Evolutionary conservation across 2,113 vertebrate species (phyloP).

Genomic region (Odobenus rosmarus): DNA sequence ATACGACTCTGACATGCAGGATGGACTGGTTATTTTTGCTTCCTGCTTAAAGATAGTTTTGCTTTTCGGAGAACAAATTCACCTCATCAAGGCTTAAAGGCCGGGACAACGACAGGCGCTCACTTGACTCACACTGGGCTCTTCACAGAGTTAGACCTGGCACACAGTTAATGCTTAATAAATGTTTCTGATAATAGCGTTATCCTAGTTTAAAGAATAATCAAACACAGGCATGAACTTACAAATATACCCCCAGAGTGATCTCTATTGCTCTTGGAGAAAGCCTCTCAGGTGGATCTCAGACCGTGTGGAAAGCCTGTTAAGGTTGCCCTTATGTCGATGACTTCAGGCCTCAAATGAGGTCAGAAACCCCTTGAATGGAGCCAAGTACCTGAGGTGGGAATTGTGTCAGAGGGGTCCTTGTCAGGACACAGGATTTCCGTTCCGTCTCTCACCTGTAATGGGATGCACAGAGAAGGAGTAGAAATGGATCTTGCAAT

Average conservation of each 20-base stretch:
- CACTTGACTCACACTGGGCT: neutral
- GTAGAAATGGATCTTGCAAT: neutral
- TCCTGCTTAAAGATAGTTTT: neutral
- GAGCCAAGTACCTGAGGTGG: slow-evolving; percentile 83
- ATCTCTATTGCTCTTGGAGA: neutral
- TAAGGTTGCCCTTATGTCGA: neutral
- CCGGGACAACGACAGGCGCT: neutral
- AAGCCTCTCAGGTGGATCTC: neutral
- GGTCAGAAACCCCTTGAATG: neutral
- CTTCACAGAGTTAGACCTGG: neutral
- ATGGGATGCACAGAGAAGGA: slow-evolving; percentile 40
- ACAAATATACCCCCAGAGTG: neutral
- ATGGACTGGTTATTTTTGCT: neutral
- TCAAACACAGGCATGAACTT: neutral
- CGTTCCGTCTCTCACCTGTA: slow-evolving; percentile 78
- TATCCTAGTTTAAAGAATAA: slow-evolving; percentile 16
- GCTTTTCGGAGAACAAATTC: neutral
- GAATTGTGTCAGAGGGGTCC: slow-evolving; percentile 76
- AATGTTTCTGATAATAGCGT: slow-evolving; percentile 21
- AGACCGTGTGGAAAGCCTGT: neutral
- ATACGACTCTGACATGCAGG: rapidly evolving
- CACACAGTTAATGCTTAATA: neutral
- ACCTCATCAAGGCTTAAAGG: neutral
- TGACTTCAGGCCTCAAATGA: neutral
- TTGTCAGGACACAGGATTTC: slow-evolving; percentile 77